phyloP scores from a whole-genome alignment of 2,113 vertebrate genomes.

The Spermophilus dauricus region DNA sequence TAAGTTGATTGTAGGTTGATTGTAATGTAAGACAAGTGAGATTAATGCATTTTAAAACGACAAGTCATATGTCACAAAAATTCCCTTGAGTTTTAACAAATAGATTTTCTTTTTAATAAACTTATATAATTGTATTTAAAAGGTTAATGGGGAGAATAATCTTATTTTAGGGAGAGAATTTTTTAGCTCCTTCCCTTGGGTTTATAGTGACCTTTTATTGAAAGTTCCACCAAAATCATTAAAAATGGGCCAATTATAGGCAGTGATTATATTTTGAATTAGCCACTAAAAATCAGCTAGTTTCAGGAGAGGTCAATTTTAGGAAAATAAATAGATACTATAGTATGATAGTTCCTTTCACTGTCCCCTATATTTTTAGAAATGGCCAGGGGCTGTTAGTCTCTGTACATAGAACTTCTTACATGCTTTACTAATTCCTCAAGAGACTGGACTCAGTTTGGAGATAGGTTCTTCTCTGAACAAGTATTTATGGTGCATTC shows the following conservation, averaged over 20 bases:
- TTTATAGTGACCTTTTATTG: constrained; percentile 80
- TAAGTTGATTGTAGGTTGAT: not conserved
- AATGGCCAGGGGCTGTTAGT: not conserved
- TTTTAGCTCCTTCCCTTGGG: constrained; percentile 62
- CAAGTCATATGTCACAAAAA: constrained; percentile 76
- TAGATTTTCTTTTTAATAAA: constrained; percentile 83
- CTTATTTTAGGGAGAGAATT: constrained; percentile 72
- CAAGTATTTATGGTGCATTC: not conserved
- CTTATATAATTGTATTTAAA: constrained; percentile 82
- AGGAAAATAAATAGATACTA: constrained; percentile 43
- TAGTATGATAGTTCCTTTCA: constrained; percentile 26
- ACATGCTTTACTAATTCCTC: not conserved
- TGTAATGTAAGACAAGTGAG: not conserved
- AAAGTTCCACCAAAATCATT: constrained; percentile 78
- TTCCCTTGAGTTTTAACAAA: constrained; percentile 76
- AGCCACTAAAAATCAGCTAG: constrained; percentile 65
- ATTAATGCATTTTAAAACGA: constrained; percentile 76
- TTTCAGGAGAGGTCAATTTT: constrained; percentile 56
- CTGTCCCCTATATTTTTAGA: not conserved
- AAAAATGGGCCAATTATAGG: constrained; percentile 80
- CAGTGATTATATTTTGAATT: constrained; percentile 78
- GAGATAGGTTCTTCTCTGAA: constrained; percentile 48
- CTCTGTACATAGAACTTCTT: not conserved
- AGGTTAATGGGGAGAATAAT: constrained; percentile 84
- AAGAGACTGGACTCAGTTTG: not conserved